Percentiles rank a stretch among this genome's conserved stretches.
Evolutionary conservation across 2,888 invertebrate genomes (phyloP).

Genomic region (Bombyx huttoni): DNA sequence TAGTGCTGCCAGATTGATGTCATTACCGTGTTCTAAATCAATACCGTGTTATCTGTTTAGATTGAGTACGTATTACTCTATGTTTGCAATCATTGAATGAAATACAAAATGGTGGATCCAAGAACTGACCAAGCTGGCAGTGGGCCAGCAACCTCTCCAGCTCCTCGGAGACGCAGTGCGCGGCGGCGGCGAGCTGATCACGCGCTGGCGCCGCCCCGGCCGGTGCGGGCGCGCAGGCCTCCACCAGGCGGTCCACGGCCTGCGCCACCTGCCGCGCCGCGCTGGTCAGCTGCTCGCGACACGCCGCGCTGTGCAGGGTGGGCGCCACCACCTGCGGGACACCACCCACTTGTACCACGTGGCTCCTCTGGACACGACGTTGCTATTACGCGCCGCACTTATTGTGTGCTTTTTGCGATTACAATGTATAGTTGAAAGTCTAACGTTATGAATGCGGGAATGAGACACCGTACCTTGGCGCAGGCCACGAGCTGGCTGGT

Average conservation of each 20-base stretch:
- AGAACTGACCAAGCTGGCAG: conserved; percentile 78
- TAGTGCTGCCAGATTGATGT: no score
- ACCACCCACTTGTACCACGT: no score
- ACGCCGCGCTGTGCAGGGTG: conserved; percentile 84
- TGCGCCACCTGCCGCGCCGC: conserved; percentile 94
- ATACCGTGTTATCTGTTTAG: no score
- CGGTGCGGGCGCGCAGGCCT: conserved; percentile 74
- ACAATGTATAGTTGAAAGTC: no score
- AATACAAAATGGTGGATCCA: background rate
- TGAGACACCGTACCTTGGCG: conserved; percentile 78
- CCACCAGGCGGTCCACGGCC: conserved; percentile 91
- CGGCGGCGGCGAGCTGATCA: conserved; percentile 86
- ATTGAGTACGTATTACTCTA: no score
- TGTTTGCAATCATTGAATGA: no score
- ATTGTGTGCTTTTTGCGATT: no score
- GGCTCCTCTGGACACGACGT: no score
- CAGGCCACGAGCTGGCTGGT: conserved; percentile 98
- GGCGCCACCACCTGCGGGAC: conserved; percentile 81
- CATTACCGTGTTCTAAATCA: no score
- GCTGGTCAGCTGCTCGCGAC: conserved; percentile 91
- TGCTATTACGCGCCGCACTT: no score
- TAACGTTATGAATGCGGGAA: no score
- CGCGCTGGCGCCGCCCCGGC: conserved; percentile 75
- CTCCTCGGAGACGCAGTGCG: conserved; percentile 89
- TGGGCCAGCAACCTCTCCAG: conserved; percentile 92